These are phyloP conservation scores for Chesias legatella DNA, from an alignment of 2,888 invertebrate genomes.

Conservation along the genomic window DNA sequence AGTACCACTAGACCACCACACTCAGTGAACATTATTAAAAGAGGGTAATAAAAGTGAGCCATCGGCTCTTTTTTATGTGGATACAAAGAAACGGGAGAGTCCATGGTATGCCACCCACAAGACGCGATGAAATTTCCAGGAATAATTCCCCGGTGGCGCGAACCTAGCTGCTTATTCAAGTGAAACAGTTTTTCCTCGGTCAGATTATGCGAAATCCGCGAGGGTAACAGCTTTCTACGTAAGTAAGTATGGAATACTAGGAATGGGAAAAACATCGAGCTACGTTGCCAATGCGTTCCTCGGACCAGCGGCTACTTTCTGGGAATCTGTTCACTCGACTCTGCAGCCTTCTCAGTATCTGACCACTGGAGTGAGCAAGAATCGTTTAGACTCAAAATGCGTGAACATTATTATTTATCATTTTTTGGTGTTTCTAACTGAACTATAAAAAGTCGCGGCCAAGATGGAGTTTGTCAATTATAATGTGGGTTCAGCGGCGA, in stretches of 20 bases:
- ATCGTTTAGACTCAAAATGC: constrained; percentile 25
- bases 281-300: constrained; percentile 29
- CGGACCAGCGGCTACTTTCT: constrained; percentile 42
- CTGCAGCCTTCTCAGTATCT: constrained; percentile 38
- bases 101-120: too few relatives aligned
- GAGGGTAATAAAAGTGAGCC: too few relatives aligned
- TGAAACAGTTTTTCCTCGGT: too few relatives aligned
- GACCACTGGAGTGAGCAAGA: constrained; percentile 36
- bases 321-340: constrained; percentile 36
- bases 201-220: constrained; percentile 12
- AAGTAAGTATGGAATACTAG: constrained; percentile 38
- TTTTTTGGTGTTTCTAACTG: constrained; percentile 31
- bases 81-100: too few relatives aligned
- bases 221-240: constrained; percentile 41
- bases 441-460: constrained; percentile 21
- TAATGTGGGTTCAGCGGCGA: constrained; percentile 22
- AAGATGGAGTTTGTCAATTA: constrained; percentile 21
- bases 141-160: too few relatives aligned
- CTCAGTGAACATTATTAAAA: too few relatives aligned
- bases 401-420: constrained; percentile 35
- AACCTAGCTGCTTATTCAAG: too few relatives aligned
- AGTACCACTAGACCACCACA: too few relatives aligned
- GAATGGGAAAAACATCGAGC: constrained; percentile 32
- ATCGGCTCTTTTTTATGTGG: too few relatives aligned
- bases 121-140: too few relatives aligned